Conservation (phyloP, 2,113 vertebrate species). For the Vireo altiloquus region DNA sequence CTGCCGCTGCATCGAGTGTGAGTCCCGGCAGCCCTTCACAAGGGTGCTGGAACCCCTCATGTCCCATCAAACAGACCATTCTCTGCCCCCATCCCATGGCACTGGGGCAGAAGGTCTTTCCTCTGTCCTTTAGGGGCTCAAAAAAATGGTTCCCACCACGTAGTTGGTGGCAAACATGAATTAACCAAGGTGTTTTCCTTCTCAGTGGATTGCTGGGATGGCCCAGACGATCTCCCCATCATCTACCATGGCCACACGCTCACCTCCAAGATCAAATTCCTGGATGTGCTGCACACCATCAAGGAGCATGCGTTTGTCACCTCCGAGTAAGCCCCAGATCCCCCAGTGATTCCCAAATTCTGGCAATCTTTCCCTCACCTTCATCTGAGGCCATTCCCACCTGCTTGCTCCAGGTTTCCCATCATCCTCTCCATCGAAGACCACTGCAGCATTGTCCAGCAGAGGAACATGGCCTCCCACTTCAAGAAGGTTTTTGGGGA, state of each 20-base stretch:
- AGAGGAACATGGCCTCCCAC: conserved; percentile 88
- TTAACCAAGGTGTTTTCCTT: neutral
- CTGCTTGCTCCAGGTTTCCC: conserved; percentile 73
- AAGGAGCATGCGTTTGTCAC: conserved; percentile 86
- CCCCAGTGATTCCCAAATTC: rapidly evolving
- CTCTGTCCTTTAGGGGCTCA: no score
- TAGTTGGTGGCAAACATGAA: neutral
- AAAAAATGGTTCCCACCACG: rapidly evolving
- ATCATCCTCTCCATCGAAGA: conserved; percentile 87
- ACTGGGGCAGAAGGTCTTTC: neutral
- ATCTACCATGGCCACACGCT: conserved; percentile 88
- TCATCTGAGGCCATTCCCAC: neutral
- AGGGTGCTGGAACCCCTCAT: neutral
- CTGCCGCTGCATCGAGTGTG: conserved; percentile 86
- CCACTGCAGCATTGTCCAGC: conserved; percentile 88
- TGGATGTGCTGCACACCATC: conserved; percentile 86
- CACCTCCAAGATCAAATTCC: conserved; percentile 89
- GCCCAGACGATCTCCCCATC: conserved; percentile 86
- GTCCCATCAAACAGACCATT: neutral
- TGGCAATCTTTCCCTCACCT: neutral
- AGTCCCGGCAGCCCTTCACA: neutral
- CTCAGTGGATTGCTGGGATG: conserved; percentile 89
- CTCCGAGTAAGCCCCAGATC: conserved; percentile 74
- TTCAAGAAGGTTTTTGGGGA: conserved; percentile 89
- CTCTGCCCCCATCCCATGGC: neutral